These are phyloP conservation scores for Scaptomyza reducta DNA, from an alignment of 2,888 invertebrate species.

Conservation along the genomic window DNA sequence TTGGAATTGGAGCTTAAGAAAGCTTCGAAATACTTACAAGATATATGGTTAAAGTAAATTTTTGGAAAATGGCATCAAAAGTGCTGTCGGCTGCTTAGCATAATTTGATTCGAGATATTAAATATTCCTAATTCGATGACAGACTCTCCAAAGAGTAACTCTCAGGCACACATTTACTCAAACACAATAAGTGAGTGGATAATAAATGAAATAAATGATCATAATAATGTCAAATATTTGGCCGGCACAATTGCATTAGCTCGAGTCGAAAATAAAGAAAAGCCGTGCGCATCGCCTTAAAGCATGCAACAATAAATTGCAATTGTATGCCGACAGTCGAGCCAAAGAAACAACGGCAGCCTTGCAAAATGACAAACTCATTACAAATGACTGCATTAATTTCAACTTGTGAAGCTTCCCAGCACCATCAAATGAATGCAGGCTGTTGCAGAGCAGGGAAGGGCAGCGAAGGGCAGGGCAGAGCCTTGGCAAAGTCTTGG, in stretches of 20 bases:
- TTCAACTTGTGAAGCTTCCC: constrained; percentile 67
- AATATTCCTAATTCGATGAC: constrained; percentile 41
- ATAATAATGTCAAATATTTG: constrained; percentile 65
- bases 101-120: constrained; percentile 57
- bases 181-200: constrained; percentile 60
- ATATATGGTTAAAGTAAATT: not conserved
- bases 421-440: constrained; percentile 40
- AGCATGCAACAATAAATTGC: constrained; percentile 71
- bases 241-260: constrained; percentile 42
- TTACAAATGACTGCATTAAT: constrained; percentile 80
- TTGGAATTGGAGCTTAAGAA: too few species aligned
- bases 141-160: constrained; percentile 22
- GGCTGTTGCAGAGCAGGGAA: constrained; percentile 11
- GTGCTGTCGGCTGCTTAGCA: constrained; percentile 43
- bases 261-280: constrained; percentile 10
- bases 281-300: constrained; percentile 33
- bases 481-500: constrained; percentile 4
- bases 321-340: constrained; percentile 48
- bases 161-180: not conserved
- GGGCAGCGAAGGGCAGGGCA: constrained; percentile 9
- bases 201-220: constrained; percentile 67
- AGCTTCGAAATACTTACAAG: not conserved
- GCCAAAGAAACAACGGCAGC: constrained; percentile 28
- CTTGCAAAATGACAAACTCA: constrained; percentile 66
- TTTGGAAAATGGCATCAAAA: constrained; percentile 1